Conservation (phyloP, 2,797 vertebrate genomes). For the Smutsia gigantea region DNA sequence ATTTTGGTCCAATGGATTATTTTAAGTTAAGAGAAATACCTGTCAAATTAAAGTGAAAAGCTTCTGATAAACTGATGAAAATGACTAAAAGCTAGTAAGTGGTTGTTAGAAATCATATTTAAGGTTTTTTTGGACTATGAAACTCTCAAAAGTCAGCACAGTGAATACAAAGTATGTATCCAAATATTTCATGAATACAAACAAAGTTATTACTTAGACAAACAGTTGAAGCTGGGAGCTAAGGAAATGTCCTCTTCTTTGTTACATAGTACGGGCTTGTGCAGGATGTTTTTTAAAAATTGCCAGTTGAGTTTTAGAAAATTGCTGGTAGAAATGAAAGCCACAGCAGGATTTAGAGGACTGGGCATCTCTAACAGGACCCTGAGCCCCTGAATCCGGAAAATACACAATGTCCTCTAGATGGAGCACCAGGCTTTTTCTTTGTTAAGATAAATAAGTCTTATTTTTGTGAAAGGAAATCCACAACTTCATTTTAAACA, state of each 20-base stretch:
- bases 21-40: constrained; percentile 27
- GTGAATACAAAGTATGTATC: background rate
- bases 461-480: constrained; percentile 43
- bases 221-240: background rate
- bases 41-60: constrained; percentile 5
- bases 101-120: background rate
- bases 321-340: background rate
- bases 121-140: background rate
- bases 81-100: background rate
- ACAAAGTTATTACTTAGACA: background rate
- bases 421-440: constrained; percentile 74
- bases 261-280: background rate
- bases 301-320: background rate
- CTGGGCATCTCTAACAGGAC: background rate
- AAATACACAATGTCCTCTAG: constrained; percentile 77
- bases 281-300: background rate
- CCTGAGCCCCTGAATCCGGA: background rate
- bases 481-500: constrained; percentile 54
- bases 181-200: background rate
- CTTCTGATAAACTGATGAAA: constrained; percentile 16
- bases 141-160: background rate
- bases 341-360: background rate
- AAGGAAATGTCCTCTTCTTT: background rate
- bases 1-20: constrained; percentile 34
- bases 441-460: constrained; percentile 44